Conservation (phyloP, 2,888 invertebrate species). For the Trileptium ribeirensis region DNA sequence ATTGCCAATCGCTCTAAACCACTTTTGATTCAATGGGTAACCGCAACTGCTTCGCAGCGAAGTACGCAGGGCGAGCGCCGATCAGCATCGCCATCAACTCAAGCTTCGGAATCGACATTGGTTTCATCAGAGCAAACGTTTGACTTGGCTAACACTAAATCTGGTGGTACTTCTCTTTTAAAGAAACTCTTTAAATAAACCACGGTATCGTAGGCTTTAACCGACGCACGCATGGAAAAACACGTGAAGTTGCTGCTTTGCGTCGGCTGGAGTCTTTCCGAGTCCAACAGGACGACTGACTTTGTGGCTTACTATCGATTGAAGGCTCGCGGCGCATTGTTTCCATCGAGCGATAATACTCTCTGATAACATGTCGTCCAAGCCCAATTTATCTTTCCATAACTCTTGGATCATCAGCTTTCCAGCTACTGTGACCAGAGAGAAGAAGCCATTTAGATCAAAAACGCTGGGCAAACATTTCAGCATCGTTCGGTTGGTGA, state of each 20-base stretch:
- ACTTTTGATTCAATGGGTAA: neutral
- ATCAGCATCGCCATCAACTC: neutral
- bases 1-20: neutral
- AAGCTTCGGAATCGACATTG: conserved; percentile 19
- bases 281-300: neutral
- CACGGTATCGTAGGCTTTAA: neutral
- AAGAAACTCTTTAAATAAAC: neutral
- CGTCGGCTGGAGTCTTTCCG: neutral
- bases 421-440: neutral
- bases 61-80: neutral
- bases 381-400: neutral
- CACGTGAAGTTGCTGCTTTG: neutral
- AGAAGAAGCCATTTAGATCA: neutral
- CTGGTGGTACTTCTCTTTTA: neutral
- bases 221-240: neutral
- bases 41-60: neutral
- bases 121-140: neutral
- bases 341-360: neutral
- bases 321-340: neutral
- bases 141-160: neutral
- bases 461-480: neutral
- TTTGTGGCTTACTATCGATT: neutral
- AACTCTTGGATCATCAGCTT: neutral
- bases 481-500: neutral
- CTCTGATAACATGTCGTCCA: neutral